phyloP scores from a whole-genome alignment of 2,888 invertebrate species.

The Eristalinus aeneus region DNA sequence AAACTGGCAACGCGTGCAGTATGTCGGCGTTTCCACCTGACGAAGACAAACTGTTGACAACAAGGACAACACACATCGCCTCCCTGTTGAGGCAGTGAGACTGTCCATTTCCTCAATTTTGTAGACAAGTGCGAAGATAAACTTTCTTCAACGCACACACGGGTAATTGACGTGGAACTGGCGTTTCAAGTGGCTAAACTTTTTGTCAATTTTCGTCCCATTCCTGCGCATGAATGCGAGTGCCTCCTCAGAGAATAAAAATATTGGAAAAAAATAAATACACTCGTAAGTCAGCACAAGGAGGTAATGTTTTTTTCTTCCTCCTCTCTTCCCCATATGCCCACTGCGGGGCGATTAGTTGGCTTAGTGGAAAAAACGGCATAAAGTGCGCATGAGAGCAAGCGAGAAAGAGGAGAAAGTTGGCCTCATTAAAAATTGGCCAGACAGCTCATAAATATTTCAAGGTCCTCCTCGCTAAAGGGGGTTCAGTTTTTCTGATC shows the following conservation, averaged over 20 bases:
- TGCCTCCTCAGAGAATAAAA: constrained; percentile 3
- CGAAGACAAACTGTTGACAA: constrained; percentile 50
- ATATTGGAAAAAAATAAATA: constrained; percentile 1
- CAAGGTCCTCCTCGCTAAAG: constrained; percentile 67
- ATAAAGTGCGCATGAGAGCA: constrained; percentile 42
- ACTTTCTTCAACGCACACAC: constrained; percentile 19
- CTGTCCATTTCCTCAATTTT: constrained; percentile 25
- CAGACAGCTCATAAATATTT: constrained; percentile 76
- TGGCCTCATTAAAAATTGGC: constrained; percentile 74
- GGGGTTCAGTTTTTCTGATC: constrained; percentile 48
- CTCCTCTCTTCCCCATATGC: constrained; percentile 12
- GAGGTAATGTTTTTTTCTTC: not conserved
- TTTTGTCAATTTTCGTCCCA: constrained; percentile 42
- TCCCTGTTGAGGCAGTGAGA: constrained; percentile 25
- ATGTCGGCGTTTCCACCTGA: constrained; percentile 9
- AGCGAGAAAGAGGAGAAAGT: constrained; percentile 68
- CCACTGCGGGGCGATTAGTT: constrained; percentile 28
- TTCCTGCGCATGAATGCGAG: not conserved
- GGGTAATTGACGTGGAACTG: constrained; percentile 27
- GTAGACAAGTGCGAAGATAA: constrained; percentile 34
- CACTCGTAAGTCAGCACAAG: not conserved
- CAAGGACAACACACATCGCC: constrained; percentile 16
- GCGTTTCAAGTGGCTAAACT: constrained; percentile 4
- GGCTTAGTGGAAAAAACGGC: not conserved
- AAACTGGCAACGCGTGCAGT: constrained; percentile 3